A percentile compares a stretch with the other conserved stretches of the same genome.
phyloP scores from a whole-genome alignment of 1,140 invertebrate genomes.

The Drosophila pseudoananassae region DNA sequence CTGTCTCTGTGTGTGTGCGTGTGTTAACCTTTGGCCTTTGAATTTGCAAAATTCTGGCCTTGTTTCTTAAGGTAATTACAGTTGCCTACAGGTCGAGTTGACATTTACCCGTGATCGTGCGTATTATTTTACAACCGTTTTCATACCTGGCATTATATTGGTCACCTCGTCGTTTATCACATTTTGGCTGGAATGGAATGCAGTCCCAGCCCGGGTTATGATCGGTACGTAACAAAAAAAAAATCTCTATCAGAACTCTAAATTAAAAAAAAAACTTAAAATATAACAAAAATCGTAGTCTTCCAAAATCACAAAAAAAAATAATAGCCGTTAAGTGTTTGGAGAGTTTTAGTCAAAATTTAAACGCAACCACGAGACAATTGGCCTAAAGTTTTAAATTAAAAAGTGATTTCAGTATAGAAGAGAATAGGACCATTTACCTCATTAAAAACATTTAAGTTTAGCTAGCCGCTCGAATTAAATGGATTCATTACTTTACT shows the following conservation, averaged over 20 bases:
- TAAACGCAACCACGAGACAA: constrained; percentile 41
- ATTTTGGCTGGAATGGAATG: constrained; percentile 97
- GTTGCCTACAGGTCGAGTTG: constrained; percentile 95
- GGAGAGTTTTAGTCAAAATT: constrained; percentile 50
- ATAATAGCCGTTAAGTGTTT: constrained; percentile 33
- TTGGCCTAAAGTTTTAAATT: constrained; percentile 25
- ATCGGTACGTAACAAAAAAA: constrained; percentile 88
- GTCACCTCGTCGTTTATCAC: constrained; percentile 97
- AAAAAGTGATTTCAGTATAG: constrained; percentile 14
- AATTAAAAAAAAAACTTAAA: constrained; percentile 8
- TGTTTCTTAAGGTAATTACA: constrained; percentile 93
- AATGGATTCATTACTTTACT: constrained; percentile 23
- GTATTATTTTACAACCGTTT: constrained; percentile 98
- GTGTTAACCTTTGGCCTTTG: constrained; percentile 50
- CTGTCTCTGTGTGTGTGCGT: constrained; percentile 47
- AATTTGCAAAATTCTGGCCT: constrained; percentile 55
- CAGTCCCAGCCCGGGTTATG: constrained; percentile 96
- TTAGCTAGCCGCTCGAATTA: constrained; percentile 45
- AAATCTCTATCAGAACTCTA: constrained; percentile 17
- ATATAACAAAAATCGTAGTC: constrained; percentile 40
- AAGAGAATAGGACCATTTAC: constrained; percentile 46
- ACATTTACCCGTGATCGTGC: constrained; percentile 96
- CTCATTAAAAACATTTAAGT: constrained; percentile 25
- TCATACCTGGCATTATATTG: constrained; percentile 97
- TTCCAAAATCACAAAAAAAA: constrained; percentile 35